Evolutionary conservation across 2,113 vertebrate genomes (phyloP), one percentile per base, ranked within the genome.

Genomic region (Poicephalus gulielmi): DNA sequence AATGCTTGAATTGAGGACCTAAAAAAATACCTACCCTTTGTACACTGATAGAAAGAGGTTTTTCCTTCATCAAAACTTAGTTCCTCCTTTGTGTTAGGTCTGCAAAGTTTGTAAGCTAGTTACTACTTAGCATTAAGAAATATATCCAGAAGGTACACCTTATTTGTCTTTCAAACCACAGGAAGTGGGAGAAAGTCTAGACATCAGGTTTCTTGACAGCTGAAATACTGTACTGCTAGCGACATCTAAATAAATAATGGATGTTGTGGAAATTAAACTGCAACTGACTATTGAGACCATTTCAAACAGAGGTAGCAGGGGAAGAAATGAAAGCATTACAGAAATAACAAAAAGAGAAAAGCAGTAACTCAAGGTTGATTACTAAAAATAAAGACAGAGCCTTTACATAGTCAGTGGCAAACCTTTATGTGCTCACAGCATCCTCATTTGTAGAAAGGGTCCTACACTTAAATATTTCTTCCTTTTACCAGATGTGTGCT

Each of bases 181-280:
- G n/a, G 24, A 95, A 96, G 63, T 78, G 20, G 41, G 35, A 92
- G 67, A 75, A 97, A 94, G 28, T 86, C 86, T 90, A 90, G 90
- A 85, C 79, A 92, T 81, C 30, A 41, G 39, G 16, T 84, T 93
- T 86, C 60, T 79, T 95, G 92, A 84, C 68, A 97, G 59, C 9
- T 91, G 80, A 95, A 96, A 90, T 84, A 93, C 82, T 86, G n/a
- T 83, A 35, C 90, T 86, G 74, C 88, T 96, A 94, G 15, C 6
- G 17, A 73, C 67, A 94, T 68, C 81, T 94, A 95, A 94, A 92
- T 96, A 96, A 96, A 91, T 87, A 92, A 91, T 74, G 82, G 33
- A 62, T 66, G 59, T 67, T 85, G 44, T 74, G 52, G 46, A 92
- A 95, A 87, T 62, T 13, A 95, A 85, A 95, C 43, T 55, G 66